Base-by-base conservation (phyloP, 2,797 vertebrate genomes). In the Anguilla obscura region DNA sequence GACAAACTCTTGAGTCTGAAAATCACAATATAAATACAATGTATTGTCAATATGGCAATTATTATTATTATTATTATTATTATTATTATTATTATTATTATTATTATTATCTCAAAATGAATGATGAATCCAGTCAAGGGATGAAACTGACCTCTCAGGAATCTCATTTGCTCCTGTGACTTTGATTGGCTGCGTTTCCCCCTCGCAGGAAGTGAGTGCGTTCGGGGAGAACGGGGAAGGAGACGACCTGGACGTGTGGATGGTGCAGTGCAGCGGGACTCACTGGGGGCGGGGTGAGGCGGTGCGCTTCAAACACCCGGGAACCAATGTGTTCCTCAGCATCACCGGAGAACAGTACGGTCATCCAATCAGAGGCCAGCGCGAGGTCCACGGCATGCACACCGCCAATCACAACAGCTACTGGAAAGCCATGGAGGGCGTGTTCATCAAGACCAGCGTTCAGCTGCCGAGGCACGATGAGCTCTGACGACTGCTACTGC, bases 171-270 rank as follows among this genome's bases (percentile, higher is more conserved):
- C 24, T 7, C 6, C 24, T n/a, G 4, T 76, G 74, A 76, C 74
- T 4, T 10, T 60, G 56, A 6, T 1, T 2, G 9, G 36, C 74
- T 16, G 4, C 85, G 48, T 86, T 45, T 36, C 7, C 84, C 33
- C 69, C 76, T 6, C 58, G 66, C 94, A 99, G 98, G 98, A 99
- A 93, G 98, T 99, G 89, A 99, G 98, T 86, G 98, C 98, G 83
- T 99, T 99, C 86, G 98, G 98, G 8, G 98, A 99, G 91, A 96
- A 97, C 0, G 98, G 98, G 0, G 97, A 99, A 93, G 98, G 98
- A 0, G 98, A 99, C 0, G 97, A 98, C 93, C 96, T 99, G 88
- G 98, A 99, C 45, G 93, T 97, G 79, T 99, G 98, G 98, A 92
- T 88, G 0, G 98, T 99, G 82, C 97, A 99, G 90, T 99, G 98